Evolutionary conservation across 1,140 invertebrate species (phyloP), one percentile per base, ranked within the genome.

Genomic region (Platyscapa corneri): DNA sequence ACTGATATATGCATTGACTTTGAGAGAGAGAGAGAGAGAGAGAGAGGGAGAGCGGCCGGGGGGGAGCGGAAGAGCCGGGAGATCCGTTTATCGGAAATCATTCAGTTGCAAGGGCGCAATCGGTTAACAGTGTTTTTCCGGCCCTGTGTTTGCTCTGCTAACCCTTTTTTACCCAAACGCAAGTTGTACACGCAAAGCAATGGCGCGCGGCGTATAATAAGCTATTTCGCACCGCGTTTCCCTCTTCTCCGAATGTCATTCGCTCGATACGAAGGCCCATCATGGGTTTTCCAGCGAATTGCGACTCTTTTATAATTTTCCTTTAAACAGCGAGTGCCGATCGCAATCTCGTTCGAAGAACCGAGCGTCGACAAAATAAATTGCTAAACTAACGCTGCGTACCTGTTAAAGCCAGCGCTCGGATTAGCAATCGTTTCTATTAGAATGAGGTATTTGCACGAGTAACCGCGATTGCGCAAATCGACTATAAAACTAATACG

Each of bases 71-170:
- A 53, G 32, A 14, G 49, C 27, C 23, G 42, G 20, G 3, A 16
- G n/a, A 85, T 78, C 74, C 80, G 80, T 32, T 83, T 86, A 83
- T 86, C 64, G 72, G 53, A 79, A 86, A 86, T 86, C 75, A 83
- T 86, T 82, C 74, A 32, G 49, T 76, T 42, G 79, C 67, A 49
- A 32, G 56, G 32, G n/a, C 75, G 42, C 74, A 60, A 82, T 84
- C 79, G 67, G 70, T 78, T 46, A 82, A 72, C 60, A 60, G 79
- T 78, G 81, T 87, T 86, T 86, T 82, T 70, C 72, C 64, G 82
- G 16, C 18, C 27, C 39, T 78, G 60, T 70, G 42, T 81, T 80
- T 82, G 75, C 72, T 77, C 20, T 0, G 32, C 34, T 34, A 42
- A 5, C 23, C 70, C 27, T 42, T 74, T 74, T 74, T n/a, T 10